phyloP scores from a whole-genome alignment of 2,113 vertebrate genomes.

The Mohoua ochrocephala region DNA sequence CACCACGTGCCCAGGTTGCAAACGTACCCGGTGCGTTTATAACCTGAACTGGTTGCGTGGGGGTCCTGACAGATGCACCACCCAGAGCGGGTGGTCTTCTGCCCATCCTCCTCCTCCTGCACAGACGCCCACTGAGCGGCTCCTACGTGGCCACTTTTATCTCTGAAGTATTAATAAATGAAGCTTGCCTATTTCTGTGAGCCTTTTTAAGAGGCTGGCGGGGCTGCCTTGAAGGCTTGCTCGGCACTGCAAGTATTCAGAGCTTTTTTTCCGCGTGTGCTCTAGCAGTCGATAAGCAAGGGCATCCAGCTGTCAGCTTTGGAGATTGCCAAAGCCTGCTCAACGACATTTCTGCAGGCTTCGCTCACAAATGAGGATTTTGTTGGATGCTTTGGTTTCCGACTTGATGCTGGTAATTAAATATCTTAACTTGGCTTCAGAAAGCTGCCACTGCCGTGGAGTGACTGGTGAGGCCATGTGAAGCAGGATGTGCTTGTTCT shows the following conservation, averaged over 20 bases:
- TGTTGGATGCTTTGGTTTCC: conserved; percentile 5
- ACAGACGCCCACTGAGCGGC: not conserved
- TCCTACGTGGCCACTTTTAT: not conserved
- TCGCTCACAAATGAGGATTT: conserved; percentile 27
- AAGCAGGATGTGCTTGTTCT: conserved; percentile 23
- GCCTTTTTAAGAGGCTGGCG: not conserved
- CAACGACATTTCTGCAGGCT: conserved; percentile 3
- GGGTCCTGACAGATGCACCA: too few relatives aligned
- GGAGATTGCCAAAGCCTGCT: conserved; percentile 39
- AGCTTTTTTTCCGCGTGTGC: not conserved
- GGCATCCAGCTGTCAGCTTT: conserved; percentile 54
- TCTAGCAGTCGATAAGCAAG: conserved; percentile 41
- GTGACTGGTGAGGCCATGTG: not conserved
- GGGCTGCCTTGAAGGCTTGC: conserved; percentile 15
- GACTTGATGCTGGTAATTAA: conserved; percentile 49
- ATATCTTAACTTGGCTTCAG: conserved; percentile 23
- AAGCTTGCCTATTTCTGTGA: conserved; percentile 22
- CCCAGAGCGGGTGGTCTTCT: not conserved
- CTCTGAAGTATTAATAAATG: conserved; percentile 41
- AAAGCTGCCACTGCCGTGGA: not conserved
- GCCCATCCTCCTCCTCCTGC: not conserved
- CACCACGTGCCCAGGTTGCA: not conserved
- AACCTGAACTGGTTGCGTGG: not conserved
- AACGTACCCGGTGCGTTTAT: rapidly evolving
- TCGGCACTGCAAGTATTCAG: conserved; percentile 2